Conservation (phyloP, 2,113 vertebrate species). For the Hippocampus abdominalis region DNA sequence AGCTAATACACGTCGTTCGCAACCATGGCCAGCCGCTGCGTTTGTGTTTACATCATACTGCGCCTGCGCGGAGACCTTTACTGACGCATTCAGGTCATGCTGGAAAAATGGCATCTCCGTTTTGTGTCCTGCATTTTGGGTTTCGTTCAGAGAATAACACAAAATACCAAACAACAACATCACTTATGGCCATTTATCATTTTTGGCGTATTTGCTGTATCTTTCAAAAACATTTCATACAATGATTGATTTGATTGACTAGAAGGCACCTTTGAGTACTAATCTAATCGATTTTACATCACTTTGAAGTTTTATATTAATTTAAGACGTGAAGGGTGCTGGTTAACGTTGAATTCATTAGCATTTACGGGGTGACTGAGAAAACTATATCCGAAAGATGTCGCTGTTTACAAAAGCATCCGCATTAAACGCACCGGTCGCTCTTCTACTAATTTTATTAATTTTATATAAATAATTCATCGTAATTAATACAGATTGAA, state of each 20-base stretch:
- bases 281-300: not conserved
- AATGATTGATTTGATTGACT: not conserved
- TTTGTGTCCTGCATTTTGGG: not conserved
- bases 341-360: not conserved
- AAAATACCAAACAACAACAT: not conserved
- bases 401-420: slow-evolving; percentile 23
- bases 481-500: not conserved
- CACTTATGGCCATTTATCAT: not conserved
- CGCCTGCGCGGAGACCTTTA: slow-evolving; percentile 49
- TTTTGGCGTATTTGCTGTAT: not conserved
- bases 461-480: not conserved
- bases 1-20: not conserved
- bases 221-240: not conserved
- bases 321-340: not conserved
- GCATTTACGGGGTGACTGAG: not conserved
- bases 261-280: not conserved
- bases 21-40: slow-evolving; percentile 19
- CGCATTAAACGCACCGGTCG: not conserved
- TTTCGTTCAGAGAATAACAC: not conserved
- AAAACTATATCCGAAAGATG: slow-evolving; percentile 10
- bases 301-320: not conserved
- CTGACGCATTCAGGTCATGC: not conserved
- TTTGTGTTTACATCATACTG: slow-evolving; percentile 72
- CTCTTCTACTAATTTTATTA: not conserved
- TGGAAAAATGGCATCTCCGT: not conserved